Conservation (phyloP, 2,797 vertebrate genomes). For the Molossus alvarezi region DNA sequence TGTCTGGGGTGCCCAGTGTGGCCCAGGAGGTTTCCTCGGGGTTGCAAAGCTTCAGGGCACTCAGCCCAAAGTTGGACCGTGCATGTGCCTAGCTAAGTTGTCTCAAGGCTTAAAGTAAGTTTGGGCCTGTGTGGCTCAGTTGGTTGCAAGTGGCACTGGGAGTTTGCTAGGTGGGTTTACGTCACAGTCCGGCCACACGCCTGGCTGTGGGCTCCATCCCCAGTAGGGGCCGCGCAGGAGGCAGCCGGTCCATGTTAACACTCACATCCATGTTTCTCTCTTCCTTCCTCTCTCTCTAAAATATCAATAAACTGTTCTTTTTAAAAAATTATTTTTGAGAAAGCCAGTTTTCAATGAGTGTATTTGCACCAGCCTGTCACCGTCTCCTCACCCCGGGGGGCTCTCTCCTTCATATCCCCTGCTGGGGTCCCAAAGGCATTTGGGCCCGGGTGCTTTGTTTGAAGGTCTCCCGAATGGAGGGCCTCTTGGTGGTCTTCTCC, state of each 20-base stretch:
- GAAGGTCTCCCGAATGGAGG: background rate
- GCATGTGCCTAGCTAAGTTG: accelerated
- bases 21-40: accelerated
- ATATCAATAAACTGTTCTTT: too few species aligned
- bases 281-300: too few species aligned
- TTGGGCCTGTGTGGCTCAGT: too few species aligned
- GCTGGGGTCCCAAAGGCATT: background rate
- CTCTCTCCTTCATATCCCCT: background rate
- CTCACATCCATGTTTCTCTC: too few species aligned
- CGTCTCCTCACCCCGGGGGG: accelerated
- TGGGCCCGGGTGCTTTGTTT: too few species aligned
- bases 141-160: too few species aligned
- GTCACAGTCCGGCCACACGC: too few species aligned
- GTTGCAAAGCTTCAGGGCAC: accelerated
- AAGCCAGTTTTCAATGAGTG: background rate
- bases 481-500: background rate
- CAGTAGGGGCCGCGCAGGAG: too few species aligned
- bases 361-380: background rate
- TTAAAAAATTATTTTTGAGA: too few species aligned
- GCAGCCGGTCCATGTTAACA: too few species aligned
- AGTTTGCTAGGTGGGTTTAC: too few species aligned
- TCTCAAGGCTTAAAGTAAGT: background rate
- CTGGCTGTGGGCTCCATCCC: too few species aligned
- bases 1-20: background rate
- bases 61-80: background rate